phyloP scores from a whole-genome alignment of 1,140 invertebrate genomes.

The Caenorhabditis remanei region DNA sequence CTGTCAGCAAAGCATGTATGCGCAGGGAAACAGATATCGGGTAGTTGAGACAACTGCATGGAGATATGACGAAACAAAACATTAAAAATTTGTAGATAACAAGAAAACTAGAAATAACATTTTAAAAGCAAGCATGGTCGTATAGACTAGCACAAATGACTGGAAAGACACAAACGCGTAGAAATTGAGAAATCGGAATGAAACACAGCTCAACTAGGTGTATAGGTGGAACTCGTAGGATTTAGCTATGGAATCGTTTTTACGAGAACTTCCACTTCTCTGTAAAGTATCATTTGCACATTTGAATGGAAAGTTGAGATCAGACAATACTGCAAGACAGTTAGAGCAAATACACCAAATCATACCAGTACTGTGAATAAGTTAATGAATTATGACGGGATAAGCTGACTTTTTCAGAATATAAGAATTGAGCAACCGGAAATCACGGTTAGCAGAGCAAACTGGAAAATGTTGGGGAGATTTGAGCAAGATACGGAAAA shows the following conservation, averaged over 20 bases:
- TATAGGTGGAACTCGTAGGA: conserved; percentile 46
- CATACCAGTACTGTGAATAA: conserved; percentile 17
- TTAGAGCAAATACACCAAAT: conserved; percentile 54
- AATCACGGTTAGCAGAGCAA: too few species aligned
- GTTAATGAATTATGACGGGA: conserved; percentile 22
- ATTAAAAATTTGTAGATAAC: neutral
- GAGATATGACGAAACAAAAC: neutral
- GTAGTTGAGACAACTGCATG: neutral
- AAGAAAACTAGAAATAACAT: neutral
- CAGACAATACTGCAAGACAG: conserved; percentile 44
- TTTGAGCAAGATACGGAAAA: neutral
- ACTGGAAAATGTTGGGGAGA: neutral
- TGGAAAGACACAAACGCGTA: conserved; percentile 10
- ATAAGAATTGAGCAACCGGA: neutral
- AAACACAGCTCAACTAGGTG: neutral
- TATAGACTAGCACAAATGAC: conserved; percentile 24
- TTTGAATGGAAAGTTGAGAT: conserved; percentile 4
- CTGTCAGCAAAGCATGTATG: neutral
- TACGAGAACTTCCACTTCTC: conserved; percentile 44
- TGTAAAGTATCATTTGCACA: conserved; percentile 19
- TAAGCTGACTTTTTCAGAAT: neutral
- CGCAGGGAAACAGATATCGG: neutral
- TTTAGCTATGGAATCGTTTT: conserved; percentile 23
- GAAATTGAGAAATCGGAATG: neutral
- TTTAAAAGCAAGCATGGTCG: neutral